These are phyloP conservation scores for Theocolax elegans DNA, from an alignment of 1,140 invertebrate species.

Conservation along the genomic window DNA sequence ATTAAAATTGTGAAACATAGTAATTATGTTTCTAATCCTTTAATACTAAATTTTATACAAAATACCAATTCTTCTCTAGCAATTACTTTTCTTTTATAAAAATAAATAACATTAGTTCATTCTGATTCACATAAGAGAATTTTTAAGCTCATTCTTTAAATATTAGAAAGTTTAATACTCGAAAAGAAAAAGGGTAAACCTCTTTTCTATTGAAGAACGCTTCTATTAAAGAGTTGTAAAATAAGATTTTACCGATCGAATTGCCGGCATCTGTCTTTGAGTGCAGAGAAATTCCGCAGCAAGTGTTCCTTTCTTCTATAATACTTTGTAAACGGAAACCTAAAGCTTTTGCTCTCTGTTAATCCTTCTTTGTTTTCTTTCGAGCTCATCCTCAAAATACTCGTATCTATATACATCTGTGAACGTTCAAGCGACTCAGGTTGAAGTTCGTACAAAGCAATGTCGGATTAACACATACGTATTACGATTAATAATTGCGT, in stretches of 20 bases:
- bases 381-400: neutral
- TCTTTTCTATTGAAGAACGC: neutral
- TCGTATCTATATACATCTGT: no score
- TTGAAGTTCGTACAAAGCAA: no score
- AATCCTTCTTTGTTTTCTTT: neutral
- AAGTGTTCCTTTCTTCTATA: neutral
- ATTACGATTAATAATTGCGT: no score
- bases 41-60: no score
- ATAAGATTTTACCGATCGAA: slow-evolving; percentile 8
- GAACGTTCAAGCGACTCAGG: no score
- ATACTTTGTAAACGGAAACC: neutral
- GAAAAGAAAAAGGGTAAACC: neutral
- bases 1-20: no score
- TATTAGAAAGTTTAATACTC: neutral
- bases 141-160: neutral
- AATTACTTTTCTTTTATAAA: no score
- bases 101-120: no score
- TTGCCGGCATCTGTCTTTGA: neutral
- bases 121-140: no score
- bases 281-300: neutral
- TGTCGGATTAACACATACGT: no score
- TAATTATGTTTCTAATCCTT: no score
- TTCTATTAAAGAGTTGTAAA: slow-evolving; percentile 5
- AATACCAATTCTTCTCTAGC: no score
- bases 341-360: neutral